Conservation (phyloP, 2,797 vertebrate genomes). For the Galaxias olidus region DNA sequence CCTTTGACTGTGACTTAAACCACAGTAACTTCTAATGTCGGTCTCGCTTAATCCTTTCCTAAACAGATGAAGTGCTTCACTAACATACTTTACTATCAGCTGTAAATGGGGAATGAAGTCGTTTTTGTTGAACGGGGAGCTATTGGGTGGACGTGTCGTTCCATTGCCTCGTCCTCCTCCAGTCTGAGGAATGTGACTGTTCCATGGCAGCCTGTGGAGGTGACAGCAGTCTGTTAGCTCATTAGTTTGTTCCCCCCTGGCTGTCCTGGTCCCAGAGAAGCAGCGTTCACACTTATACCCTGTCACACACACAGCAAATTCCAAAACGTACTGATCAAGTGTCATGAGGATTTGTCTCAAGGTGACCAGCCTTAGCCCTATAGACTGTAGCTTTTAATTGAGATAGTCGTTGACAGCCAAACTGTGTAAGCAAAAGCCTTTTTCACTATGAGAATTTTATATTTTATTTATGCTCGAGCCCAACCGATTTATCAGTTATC, state of each 20-base stretch:
- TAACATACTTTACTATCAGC: constrained; percentile 2
- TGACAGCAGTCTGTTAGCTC: constrained; percentile 58
- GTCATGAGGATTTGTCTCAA: constrained; percentile 20
- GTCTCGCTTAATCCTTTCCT: neutral
- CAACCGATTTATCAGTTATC: too few relatives aligned
- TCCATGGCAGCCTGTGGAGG: constrained; percentile 43
- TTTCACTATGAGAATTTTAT: too few relatives aligned
- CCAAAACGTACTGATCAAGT: constrained; percentile 27
- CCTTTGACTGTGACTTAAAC: too few relatives aligned
- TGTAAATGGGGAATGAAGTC: constrained; percentile 10
- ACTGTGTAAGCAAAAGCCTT: too few relatives aligned
- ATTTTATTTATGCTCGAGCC: too few relatives aligned
- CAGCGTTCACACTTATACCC: constrained; percentile 13
- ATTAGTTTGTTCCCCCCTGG: constrained; percentile 52
- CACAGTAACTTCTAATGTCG: neutral
- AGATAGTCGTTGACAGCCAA: too few relatives aligned
- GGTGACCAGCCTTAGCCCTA: constrained; percentile 35
- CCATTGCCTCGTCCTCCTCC: constrained; percentile 46
- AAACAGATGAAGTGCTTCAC: too few relatives aligned
- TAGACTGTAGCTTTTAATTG: constrained; percentile 9
- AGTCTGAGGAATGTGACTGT: constrained; percentile 60
- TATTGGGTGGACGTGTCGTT: constrained; percentile 15
- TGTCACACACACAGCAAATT: constrained; percentile 41
- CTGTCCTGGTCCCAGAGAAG: too few relatives aligned
- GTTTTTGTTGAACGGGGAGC: constrained; percentile 33